Evolutionary conservation across 53 echinoderm and acorn worm species (phyloP), one percentile per base, ranked within the genome.

Genomic region (Glandiceps talaboti): DNA sequence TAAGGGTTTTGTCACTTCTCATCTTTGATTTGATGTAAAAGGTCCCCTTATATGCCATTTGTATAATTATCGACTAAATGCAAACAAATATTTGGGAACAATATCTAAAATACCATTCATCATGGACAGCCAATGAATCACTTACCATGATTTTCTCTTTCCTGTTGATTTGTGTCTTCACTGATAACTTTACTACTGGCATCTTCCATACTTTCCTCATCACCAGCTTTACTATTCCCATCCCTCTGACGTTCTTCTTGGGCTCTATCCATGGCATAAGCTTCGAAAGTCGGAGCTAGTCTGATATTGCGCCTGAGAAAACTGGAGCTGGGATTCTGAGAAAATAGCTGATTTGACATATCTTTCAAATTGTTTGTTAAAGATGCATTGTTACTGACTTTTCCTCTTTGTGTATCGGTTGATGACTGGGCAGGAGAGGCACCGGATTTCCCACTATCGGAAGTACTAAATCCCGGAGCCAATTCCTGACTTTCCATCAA

Each of bases 271-370:
- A 85, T 90, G 75, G 84, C 80, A 73, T 93, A 90, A n/a, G 91
- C 93, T 32, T 99, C 99, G 83, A 99, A 99, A 76, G 86, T 94
- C 1, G 99, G 99, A 14, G 99, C 99, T 14, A 99, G 91, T 25
- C 88, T 84, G 84, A 99, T 89, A 86, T 80, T 99, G 28, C 99
- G 88, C 81, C 90, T 91, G 27, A 89, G 80, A 76, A 89, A 89
- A 27, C 89, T 88, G 26, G 92, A 87, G 79, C 90, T 90, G 1
- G 87, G 85, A 0, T 82, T 81, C 31, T 87, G 87, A 6, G 99
- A 82, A 32, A 99, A 88, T n/a, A 94, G 86, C 75, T 91, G 86
- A 1, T 93, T 90, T 27, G 99, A 94, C 75, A 99, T 84, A 76
- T 93, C 97, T 14, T 91, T 83, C 1, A 97, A 80, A 76, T 92